These are phyloP conservation scores for Decapterus maruadsi DNA, from an alignment of 2,797 vertebrate genomes.

Conservation along the genomic window DNA sequence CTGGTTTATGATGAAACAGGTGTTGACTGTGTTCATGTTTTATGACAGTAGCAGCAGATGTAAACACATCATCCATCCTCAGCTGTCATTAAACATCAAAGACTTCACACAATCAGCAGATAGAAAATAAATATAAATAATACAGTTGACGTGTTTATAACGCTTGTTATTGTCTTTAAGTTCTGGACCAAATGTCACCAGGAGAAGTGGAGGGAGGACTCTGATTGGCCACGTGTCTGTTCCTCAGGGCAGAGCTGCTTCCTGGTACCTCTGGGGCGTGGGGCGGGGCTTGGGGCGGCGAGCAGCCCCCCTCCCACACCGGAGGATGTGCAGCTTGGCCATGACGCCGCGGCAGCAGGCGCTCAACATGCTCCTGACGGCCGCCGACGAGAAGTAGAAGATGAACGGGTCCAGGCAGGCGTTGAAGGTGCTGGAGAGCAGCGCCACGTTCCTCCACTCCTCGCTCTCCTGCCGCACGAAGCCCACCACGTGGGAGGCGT, in stretches of 20 bases:
- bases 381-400: constrained; percentile 91
- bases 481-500: constrained; percentile 90
- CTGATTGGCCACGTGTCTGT: too few relatives aligned
- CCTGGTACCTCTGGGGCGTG: constrained; percentile 35
- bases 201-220: too few relatives aligned
- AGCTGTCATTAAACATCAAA: too few relatives aligned
- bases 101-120: too few relatives aligned
- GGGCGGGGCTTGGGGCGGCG: constrained; percentile 13
- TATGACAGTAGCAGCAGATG: too few relatives aligned
- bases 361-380: constrained; percentile 84
- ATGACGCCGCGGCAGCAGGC: constrained; percentile 71
- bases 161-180: too few relatives aligned
- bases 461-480: constrained; percentile 77
- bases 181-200: too few relatives aligned
- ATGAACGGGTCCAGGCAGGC: constrained; percentile 91
- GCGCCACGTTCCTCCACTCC: constrained; percentile 81
- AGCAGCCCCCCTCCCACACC: constrained; percentile 22
- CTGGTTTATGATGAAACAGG: too few relatives aligned
- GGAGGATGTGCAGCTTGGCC: constrained; percentile 70
- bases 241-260: constrained; percentile 26
- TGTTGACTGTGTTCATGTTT: too few relatives aligned
- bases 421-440: constrained; percentile 90
- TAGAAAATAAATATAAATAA: too few relatives aligned
- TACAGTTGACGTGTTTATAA: too few relatives aligned
- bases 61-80: too few relatives aligned